Evolutionary conservation across 1,140 invertebrate species (phyloP).

Genomic region (Saccostrea glomerata): DNA sequence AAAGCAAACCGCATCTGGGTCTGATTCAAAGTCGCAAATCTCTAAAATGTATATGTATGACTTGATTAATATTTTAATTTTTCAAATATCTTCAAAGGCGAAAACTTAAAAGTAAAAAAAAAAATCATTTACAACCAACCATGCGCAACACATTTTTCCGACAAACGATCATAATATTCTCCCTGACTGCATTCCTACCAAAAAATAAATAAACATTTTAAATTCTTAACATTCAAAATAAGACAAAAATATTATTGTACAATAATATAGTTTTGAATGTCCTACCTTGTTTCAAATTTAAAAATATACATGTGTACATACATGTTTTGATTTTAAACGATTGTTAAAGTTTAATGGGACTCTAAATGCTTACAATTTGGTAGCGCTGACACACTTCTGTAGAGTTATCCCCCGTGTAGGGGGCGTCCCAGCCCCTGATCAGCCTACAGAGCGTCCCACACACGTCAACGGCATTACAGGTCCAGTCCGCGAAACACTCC

Average conservation of each 20-base stretch:
- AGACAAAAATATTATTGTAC: no score
- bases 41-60: not conserved
- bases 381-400: not conserved
- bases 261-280: no score
- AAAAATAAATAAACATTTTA: not conserved
- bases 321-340: not conserved
- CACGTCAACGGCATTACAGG: not conserved
- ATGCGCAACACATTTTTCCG: not conserved
- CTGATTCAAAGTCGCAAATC: not conserved
- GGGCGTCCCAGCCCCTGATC: not conserved
- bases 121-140: not conserved
- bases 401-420: not conserved
- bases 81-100: not conserved
- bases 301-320: not conserved
- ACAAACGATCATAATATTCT: not conserved
- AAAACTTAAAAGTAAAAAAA: not conserved
- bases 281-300: no score
- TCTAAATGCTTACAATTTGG: not conserved
- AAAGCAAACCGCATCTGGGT: not conserved
- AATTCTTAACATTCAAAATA: not conserved
- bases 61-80: not conserved
- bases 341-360: not conserved
- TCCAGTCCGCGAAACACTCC: not conserved
- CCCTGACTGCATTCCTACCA: not conserved
- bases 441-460: not conserved